Evolutionary conservation across 2,888 invertebrate genomes (phyloP), one percentile per base, ranked within the genome.

Genomic region (Chalcosyrphus nemorum): DNA sequence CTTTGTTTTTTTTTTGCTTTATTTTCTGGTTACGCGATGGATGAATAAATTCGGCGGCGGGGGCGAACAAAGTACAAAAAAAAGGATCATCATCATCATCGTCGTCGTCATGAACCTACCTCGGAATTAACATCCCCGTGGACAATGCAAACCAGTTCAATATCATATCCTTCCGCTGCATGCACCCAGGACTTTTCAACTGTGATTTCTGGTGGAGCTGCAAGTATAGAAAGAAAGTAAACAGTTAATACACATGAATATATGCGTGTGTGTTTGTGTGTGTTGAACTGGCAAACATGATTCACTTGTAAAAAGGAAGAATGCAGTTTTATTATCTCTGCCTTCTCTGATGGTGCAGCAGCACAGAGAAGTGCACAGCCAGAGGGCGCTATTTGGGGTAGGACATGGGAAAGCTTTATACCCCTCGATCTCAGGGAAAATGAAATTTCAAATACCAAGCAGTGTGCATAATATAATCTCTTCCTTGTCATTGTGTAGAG

Each of bases 121-220:
- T 92, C 92, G 7, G 93, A 92, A 82, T 91, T 92, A 2, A 93
- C 92, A 90, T 94, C 94, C 6, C 94, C 93, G 88, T 94, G 93
- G 1, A 94, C 93, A 47, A 93, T 92, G 88, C 94, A 94, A 71
- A 93, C 93, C 71, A 94, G 89, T 88, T 93, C 93, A 17, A 94
- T 93, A 88, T 94, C 94, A 86, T 94, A 92, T 50, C 94, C 94
- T 90, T 94, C 94, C 1, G 93, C 93, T 11, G 94, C 93, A 89
- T 94, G 94, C 19, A 94, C 93, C 94, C 94, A 94, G 7, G 93
- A 93, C 86, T 93, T 92, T 86, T 94, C 92, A 17, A 93, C 93
- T 59, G 92, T 93, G 78, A 94, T 94, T 92, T 94, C 94, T 4
- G 94, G 94, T 4, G 94, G 94, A 90, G 94, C 94, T 94, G 88